phyloP scores from a whole-genome alignment of 1,140 invertebrate genomes.

The Trichonephila clavata region DNA sequence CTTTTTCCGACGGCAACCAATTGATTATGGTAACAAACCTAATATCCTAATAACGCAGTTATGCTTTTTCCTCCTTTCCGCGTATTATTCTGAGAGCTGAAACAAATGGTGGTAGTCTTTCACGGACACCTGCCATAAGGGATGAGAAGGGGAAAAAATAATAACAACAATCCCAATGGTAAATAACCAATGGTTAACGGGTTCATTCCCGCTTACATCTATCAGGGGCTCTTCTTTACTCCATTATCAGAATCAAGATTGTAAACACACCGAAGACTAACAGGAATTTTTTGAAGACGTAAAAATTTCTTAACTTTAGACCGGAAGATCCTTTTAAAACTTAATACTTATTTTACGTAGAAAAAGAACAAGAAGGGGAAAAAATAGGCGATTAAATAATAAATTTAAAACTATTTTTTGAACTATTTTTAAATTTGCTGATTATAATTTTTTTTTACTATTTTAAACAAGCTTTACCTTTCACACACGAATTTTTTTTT shows the following conservation, averaged over 20 bases:
- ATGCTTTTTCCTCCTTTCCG: conserved; percentile 59
- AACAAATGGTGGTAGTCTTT: conserved; percentile 71
- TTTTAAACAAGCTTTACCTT: no score
- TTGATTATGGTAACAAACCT: conserved; percentile 77
- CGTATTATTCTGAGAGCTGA: conserved; percentile 62
- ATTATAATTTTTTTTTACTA: no score
- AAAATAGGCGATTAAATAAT: no score
- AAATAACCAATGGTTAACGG: conserved; percentile 71
- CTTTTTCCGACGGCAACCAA: conserved; percentile 75
- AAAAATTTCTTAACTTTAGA: neutral
- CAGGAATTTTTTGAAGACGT: neutral
- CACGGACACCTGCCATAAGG: conserved; percentile 69
- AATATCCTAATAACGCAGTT: conserved; percentile 77
- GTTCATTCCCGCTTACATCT: conserved; percentile 12
- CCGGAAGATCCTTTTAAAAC: neutral
- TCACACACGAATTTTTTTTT: no score
- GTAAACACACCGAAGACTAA: conserved; percentile 1
- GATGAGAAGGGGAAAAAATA: conserved; percentile 22
- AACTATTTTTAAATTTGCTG: no score
- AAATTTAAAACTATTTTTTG: no score
- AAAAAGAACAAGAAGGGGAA: no score
- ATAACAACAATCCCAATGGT: conserved; percentile 61
- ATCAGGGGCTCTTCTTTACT: conserved; percentile 47
- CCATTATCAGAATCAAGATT: conserved; percentile 53
- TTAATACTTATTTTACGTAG: no score